These are phyloP conservation scores for Cichladusa arquata DNA, from an alignment of 2,113 vertebrate genomes.

Conservation along the genomic window DNA sequence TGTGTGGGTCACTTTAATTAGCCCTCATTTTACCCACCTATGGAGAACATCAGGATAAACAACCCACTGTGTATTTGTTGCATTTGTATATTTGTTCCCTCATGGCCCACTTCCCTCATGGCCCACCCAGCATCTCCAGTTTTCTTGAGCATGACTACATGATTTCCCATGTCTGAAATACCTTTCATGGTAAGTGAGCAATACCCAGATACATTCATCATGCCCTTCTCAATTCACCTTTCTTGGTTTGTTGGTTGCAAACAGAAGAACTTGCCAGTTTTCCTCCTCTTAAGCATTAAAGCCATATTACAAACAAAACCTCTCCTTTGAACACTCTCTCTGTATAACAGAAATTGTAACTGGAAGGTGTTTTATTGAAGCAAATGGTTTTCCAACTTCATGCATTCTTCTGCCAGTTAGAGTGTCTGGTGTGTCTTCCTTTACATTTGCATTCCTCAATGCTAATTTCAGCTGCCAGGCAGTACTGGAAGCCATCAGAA, in stretches of 20 bases:
- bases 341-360: neutral
- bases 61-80: neutral
- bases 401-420: neutral
- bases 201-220: neutral
- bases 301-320: neutral
- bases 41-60: neutral
- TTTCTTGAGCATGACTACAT: neutral
- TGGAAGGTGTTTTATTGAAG: neutral
- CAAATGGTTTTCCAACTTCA: neutral
- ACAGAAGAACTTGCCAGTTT: neutral
- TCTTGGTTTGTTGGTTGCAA: neutral
- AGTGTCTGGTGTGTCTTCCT: neutral
- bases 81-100: neutral
- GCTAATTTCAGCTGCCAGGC: neutral
- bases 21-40: rapidly evolving
- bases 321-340: neutral
- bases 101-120: neutral
- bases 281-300: neutral
- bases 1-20: neutral
- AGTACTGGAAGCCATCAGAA: neutral
- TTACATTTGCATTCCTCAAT: neutral
- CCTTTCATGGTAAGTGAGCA: neutral
- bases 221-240: neutral
- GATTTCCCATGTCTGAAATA: neutral
- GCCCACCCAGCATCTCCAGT: neutral